Percentiles rank a stretch among this genome's conserved stretches.
Conservation (phyloP, 2,113 vertebrate species). For the Cynoglossus semilaevis region DNA sequence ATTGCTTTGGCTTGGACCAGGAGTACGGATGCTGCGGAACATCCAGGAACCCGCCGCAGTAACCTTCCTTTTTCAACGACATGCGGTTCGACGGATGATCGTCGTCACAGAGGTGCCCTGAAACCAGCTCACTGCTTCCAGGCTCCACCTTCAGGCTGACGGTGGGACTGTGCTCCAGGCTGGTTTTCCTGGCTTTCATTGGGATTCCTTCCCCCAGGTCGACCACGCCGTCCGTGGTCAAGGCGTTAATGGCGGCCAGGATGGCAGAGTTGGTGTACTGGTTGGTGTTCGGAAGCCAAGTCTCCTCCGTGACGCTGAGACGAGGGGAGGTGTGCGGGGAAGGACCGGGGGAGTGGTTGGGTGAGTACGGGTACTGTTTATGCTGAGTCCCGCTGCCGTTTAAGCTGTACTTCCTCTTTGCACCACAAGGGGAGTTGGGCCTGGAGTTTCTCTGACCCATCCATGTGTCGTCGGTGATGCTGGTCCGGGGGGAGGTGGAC, state of each 20-base stretch:
- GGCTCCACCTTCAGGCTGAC: conserved; percentile 89
- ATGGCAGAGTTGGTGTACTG: conserved; percentile 98
- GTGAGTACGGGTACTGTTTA: conserved; percentile 82
- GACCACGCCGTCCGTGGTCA: conserved; percentile 88
- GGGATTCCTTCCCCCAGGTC: conserved; percentile 91
- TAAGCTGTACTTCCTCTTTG: conserved; percentile 92
- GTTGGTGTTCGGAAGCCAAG: conserved; percentile 89
- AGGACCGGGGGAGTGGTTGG: conserved; percentile 83
- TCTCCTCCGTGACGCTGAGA: conserved; percentile 89
- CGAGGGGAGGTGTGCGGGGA: conserved; percentile 90
- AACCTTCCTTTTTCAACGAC: conserved; percentile 86
- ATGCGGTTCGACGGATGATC: conserved; percentile 80
- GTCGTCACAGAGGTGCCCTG: conserved; percentile 78
- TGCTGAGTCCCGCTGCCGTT: conserved; percentile 70
- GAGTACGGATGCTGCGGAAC: conserved; percentile 89
- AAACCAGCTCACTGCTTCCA: conserved; percentile 77
- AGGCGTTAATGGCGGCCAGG: conserved; percentile 93
- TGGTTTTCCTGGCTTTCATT: conserved; percentile 87
- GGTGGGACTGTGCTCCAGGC: conserved; percentile 76
- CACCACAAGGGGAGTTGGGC: conserved; percentile 86
- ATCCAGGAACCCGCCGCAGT: conserved; percentile 87
- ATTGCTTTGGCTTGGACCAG: conserved; percentile 92
- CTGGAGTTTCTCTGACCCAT: conserved; percentile 75
- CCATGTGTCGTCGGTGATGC: conserved; percentile 89
- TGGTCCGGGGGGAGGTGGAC: conserved; percentile 82